Base-by-base conservation (phyloP, 2,113 vertebrate species). In the Cinclus cinclus region DNA sequence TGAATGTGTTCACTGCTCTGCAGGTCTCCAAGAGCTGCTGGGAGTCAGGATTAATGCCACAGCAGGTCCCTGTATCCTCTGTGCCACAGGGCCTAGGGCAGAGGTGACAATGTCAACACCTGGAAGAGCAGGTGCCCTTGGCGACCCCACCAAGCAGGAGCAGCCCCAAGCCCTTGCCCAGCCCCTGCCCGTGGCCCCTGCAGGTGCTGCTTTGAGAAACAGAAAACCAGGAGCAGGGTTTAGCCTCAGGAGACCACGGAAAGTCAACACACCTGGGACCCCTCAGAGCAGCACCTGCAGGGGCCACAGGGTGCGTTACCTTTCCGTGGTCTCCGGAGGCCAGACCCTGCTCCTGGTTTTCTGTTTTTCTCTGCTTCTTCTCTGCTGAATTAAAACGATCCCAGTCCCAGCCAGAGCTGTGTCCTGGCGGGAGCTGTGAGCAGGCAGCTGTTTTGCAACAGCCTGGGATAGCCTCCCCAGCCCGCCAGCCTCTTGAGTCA, bases 71-170 rank as follows among this genome's bases (percentile, higher is more conserved):
- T 13, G 2, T 10, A 6, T 3, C 50, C 58, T 17, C 18, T 3
- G 44, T 16, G 67, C 33, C 62, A 2, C 24, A 4, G 8, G 23
- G 17, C 7, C 23, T 0, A 4, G 12, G 3, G 49, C 37, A 39
- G 44, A 28, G 44, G 33, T 4, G 6, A 44, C 4, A 15, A 4
- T 53, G 44, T 7, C 0, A 2, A 2, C 16, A 24, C 4, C 0
- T 30, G 58, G 33, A 25, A 13, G 12, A 30, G 44, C 63, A 68
- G 81, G 35, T 89, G 83, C 1, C 24, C 28, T 39, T 0, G 1
- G 28, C 74, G 69, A 64, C 47, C 62, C 44, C 47, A 28, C 3
- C 37, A 11, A 0, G 1, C 46, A 65, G 50, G 35, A 80, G 55
- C 42, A 65, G 35, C 55, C 22, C 49, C 42, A 12, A 14, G 22